Conservation (phyloP, 2,797 vertebrate genomes). For the Diceros bicornis region DNA sequence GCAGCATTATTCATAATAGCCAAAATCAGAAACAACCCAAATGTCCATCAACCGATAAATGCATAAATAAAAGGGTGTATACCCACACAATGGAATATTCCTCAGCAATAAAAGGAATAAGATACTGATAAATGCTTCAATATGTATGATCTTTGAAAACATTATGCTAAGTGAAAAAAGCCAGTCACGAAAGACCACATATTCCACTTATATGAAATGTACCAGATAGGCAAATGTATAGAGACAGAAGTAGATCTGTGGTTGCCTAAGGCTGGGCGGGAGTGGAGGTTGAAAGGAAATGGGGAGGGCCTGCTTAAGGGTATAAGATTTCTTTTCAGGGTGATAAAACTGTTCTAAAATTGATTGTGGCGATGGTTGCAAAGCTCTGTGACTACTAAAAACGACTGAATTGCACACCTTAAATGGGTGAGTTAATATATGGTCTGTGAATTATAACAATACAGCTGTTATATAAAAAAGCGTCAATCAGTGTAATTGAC, state of each 20-base stretch:
- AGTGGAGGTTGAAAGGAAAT: background rate
- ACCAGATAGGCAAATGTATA: background rate
- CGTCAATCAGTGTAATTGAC: background rate
- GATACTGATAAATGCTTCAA: background rate
- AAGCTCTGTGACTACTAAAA: conserved; percentile 33
- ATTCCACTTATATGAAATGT: background rate
- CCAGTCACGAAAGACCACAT: background rate
- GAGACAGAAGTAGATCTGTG: background rate
- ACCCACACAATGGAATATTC: background rate
- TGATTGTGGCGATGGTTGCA: background rate
- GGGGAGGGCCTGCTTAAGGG: background rate
- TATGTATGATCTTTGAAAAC: background rate
- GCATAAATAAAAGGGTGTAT: background rate
- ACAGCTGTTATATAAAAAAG: background rate
- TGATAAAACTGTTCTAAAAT: conserved; percentile 3
- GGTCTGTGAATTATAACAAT: background rate
- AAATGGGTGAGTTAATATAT: background rate
- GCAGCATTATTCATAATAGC: background rate
- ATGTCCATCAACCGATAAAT: background rate
- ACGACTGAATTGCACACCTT: background rate
- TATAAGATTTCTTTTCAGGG: background rate
- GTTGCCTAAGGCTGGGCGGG: background rate
- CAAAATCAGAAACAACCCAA: background rate
- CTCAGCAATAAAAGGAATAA: conserved; percentile 18
- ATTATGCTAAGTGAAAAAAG: background rate